A percentile compares a stretch with the other conserved stretches of the same genome.
phyloP scores from a whole-genome alignment of 2,888 invertebrate species.

The Buathra laborator region DNA sequence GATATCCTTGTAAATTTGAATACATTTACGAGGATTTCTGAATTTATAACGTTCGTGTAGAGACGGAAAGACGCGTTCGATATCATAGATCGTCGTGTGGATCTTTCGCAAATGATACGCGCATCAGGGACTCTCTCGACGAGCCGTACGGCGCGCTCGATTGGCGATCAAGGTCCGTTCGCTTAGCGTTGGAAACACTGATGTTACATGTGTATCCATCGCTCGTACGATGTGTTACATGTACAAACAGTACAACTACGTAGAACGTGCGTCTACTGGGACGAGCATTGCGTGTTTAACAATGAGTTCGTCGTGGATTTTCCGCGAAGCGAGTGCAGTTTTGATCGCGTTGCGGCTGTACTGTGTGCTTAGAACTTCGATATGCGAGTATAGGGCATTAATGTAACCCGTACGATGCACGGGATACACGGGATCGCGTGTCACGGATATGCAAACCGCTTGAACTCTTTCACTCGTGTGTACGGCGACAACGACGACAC shows the following conservation, averaged over 20 bases:
- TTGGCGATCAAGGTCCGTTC: conserved; percentile 82
- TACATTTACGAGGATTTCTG: not conserved
- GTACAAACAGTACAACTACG: not conserved
- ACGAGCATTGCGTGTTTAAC: conserved; percentile 51
- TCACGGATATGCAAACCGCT: conserved; percentile 33
- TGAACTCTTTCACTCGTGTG: conserved; percentile 8
- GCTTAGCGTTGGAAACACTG: conserved; percentile 73
- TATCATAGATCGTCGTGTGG: conserved; percentile 23
- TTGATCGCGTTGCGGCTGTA: conserved; percentile 22
- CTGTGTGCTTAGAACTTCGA: conserved; percentile 60
- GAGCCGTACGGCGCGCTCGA: conserved; percentile 70
- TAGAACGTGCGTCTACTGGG: conserved; percentile 35
- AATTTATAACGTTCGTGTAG: not conserved
- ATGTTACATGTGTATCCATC: conserved; percentile 44
- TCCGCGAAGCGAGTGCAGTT: conserved; percentile 2
- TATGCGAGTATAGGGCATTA: not conserved
- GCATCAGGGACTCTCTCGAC: conserved; percentile 57
- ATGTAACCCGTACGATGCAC: conserved; percentile 23
- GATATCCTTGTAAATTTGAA: too few relatives aligned
- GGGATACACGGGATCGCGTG: conserved; percentile 38
- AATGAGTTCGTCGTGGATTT: conserved; percentile 10
- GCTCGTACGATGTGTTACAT: conserved; percentile 9
- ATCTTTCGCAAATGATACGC: conserved; percentile 69
- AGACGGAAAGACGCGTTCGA: not conserved
- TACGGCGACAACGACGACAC: not conserved